Evolutionary conservation across 2,888 invertebrate species (phyloP), one percentile per base, ranked within the genome.

Genomic region (Caprella mutica): DNA sequence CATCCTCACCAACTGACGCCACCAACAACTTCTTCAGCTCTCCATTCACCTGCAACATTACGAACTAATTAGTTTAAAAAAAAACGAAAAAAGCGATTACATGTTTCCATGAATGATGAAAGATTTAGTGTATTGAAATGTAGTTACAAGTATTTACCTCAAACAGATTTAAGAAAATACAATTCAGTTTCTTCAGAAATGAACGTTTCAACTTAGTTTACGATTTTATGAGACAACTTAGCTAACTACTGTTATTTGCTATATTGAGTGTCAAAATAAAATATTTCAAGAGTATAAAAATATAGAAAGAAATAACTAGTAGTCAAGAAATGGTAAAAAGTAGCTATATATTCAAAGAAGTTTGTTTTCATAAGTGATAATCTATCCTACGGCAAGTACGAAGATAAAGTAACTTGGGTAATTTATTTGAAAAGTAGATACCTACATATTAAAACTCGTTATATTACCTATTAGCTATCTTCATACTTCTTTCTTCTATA

Each of bases 1-100:
- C 77, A 74, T 94, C 94, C 73, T 93, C 94, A 6, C 93, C 94
- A 67, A 96, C 87, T 14, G 93, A 91, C 8, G 94, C 93, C 5
- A 96, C 91, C 56, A 94, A 73, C 72, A 94, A 79, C 69, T 87
- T 89, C 72, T 94, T 94, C 54, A 94, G 75, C 73, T 94, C 94
- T 54, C 85, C 82, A 73, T 93, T 94, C 0, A 93, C 86, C 84
- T 86, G 64, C 30, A 66, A 35, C 19, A 55, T 26, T n/a, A 42
- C 17, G 14, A 9, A 42, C 21, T 4, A 12, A 40, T 5, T 29
- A n/a, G n/a, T n/a, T 35, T n/a, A 35, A 35, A 12, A 35, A 12
- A 12, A n/a, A n/a, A n/a, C n/a, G n/a, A n/a, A n/a, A n/a, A n/a
- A n/a, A n/a, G n/a, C n/a, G n/a, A n/a, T n/a, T n/a, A n/a, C n/a